Evolutionary conservation across 2,113 vertebrate species (phyloP), one percentile per base, ranked within the genome.

Genomic region (Triplophysa tibetana): DNA sequence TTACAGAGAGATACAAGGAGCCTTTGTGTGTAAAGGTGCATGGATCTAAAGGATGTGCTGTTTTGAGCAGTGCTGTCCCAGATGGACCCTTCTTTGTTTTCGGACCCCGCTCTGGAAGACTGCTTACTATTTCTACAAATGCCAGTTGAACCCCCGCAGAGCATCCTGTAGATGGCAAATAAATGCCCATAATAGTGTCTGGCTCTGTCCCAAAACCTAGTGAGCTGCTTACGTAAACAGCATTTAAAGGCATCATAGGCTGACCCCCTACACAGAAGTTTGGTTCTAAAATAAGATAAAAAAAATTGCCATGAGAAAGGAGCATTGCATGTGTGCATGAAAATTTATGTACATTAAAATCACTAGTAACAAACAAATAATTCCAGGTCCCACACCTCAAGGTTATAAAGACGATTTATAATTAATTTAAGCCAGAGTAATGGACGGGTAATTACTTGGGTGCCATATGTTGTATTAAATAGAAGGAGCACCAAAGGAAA

Each of bases 1-100:
- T 88, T 88, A 77, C 82, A 86, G 89, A 83, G 84, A 86, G 82
- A 91, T 89, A 85, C 91, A 91, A 70, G 82, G 84, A 83, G 50
- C 83, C 81, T 90, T 90, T 91, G 91, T 91, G 88, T 89, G 72
- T 83, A 75, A 65, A 69, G 86, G 80, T 68, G 77, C 63, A 84
- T 70, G 82, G 64, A 68, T 86, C 65, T 24, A 67, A 73, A 86
- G 81, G 83, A 81, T 78, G 77, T 83, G 56, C 75, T 60, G 82
- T 79, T 77, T 85, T 81, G 70, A 62, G 78, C 61, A 67, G 24
- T 26, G 69, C 58, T 84, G 67, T 79, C 48, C 78, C 83, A 43
- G 81, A 67, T 85, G 83, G 66, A 75, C 78, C 84, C 83, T 81
- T 72, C 81, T 75, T 85, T 81, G 56, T 26, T 70, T 78, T 84